Conservation (phyloP, 2,888 invertebrate genomes). For the Volucella zonaria region DNA sequence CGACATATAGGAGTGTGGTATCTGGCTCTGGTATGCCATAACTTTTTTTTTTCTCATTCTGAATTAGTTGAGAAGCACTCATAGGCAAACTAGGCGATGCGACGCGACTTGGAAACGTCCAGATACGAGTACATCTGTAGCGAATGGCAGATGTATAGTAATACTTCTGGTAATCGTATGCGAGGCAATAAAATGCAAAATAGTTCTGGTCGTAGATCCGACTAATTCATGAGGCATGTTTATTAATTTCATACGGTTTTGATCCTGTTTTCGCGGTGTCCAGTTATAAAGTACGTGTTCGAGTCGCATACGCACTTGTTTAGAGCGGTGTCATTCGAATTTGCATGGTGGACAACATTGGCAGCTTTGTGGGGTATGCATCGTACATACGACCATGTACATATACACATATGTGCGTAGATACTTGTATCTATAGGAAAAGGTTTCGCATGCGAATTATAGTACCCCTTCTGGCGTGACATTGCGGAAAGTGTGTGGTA, state of each 20-base stretch:
- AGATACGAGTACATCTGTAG: constrained; percentile 52
- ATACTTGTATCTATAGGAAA: constrained; percentile 2
- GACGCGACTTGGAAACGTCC: constrained; percentile 7
- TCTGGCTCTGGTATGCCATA: constrained; percentile 39
- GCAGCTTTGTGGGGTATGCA: constrained; percentile 24
- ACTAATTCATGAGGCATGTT: constrained; percentile 70
- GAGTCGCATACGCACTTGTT: constrained; percentile 65
- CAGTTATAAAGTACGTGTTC: constrained; percentile 70
- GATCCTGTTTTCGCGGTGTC: constrained; percentile 69
- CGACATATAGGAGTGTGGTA: constrained; percentile 28
- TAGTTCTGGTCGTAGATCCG: constrained; percentile 55
- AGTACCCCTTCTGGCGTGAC: background rate
- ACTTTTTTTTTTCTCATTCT: constrained; percentile 3
- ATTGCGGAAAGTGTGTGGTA: constrained; percentile 60
- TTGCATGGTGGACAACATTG: constrained; percentile 45
- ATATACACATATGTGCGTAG: no score
- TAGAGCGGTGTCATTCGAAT: constrained; percentile 59
- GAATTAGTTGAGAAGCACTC: constrained; percentile 62
- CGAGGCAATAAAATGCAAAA: constrained; percentile 70
- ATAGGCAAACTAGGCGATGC: constrained; percentile 20
- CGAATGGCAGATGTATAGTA: constrained; percentile 51
- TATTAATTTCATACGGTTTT: constrained; percentile 74
- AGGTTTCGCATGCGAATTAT: constrained; percentile 42
- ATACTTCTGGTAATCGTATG: background rate
- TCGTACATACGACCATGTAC: no score